A percentile compares a stretch with the other conserved stretches of the same genome.
Conservation (phyloP, 2,888 invertebrate species). For the Dryomyza anilis region DNA sequence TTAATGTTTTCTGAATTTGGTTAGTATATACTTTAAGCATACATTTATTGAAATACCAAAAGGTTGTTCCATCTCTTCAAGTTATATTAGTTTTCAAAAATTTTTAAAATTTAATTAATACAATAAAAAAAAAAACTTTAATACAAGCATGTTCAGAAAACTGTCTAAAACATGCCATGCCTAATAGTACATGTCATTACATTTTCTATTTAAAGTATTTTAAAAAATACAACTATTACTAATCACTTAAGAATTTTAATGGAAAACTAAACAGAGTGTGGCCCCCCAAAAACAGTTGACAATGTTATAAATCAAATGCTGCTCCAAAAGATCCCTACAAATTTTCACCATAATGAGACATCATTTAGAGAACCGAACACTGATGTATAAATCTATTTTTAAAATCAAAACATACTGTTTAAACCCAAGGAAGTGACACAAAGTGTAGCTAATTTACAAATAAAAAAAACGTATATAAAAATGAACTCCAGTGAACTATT, state of each 20-base stretch:
- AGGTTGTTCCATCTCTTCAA: too few species aligned
- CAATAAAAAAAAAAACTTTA: too few species aligned
- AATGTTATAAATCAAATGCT: background rate
- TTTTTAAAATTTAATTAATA: too few species aligned
- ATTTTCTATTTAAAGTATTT: too few species aligned
- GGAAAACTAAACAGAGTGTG: background rate
- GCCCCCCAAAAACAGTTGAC: background rate
- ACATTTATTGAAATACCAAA: too few species aligned
- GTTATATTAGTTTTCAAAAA: too few species aligned
- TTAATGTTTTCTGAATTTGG: too few species aligned
- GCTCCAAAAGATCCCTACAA: background rate
- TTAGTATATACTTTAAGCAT: too few species aligned
- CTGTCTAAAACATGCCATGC: too few species aligned
- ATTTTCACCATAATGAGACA: background rate
- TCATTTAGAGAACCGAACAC: background rate
- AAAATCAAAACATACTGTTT: background rate
- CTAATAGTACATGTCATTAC: too few species aligned
- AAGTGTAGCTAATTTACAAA: background rate
- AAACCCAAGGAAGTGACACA: background rate
- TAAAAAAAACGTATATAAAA: background rate
- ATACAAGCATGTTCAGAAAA: too few species aligned
- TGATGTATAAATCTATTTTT: slow-evolving; percentile 1
- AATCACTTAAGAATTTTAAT: slow-evolving; percentile 1
- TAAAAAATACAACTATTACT: too few species aligned
- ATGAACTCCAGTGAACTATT: slow-evolving; percentile 19